Base-by-base conservation (phyloP, 2,113 vertebrate species). In the Crotalus viridis region DNA sequence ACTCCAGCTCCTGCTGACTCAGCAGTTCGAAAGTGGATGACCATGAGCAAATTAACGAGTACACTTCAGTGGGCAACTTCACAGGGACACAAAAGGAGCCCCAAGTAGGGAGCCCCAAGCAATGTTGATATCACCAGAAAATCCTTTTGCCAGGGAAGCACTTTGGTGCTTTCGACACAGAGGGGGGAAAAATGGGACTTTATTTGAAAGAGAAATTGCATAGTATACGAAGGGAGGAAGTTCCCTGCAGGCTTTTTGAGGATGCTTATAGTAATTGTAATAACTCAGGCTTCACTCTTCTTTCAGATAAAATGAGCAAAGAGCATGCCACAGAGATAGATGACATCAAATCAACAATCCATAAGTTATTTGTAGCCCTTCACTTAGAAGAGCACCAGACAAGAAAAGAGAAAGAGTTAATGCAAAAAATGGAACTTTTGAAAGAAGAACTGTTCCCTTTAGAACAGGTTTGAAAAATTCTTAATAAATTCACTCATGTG, bases 391-490 rank as follows among this genome's bases (percentile, higher is more conserved):
- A 98, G 10, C 97, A 98, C 93, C 98, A 99, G 91, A 95, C 98
- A 81, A 97, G 96, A 90, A 98, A 96, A 93, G 99, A 99, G 95
- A 97, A 95, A 48, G 96, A 98, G 57, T 96, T 99, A 69, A 96
- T 98, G 55, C 97, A 98, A 95, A 98, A 96, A 93, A 91, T 99
- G 88, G 98, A 98, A 95, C 69, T 93, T 94, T 97, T 99, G 93
- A 98, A 98, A 93, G 98, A 98, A 90, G 97, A 99, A 95, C 97
- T 99, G 21, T 95, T 97, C 2, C 98, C 98, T 87, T 95, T 99
- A 26, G 99, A 99, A 96, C 96, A 98, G 99, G 99, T 99, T 88
- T 87, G 22, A 94, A 91, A 93, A 64, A 69, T 90, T 89, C 24
- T 89, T 59, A 87, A 85, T 54, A 59, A 54, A 54, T 54, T 52